These are phyloP conservation scores for Pagrus major DNA, from an alignment of 2,113 vertebrate genomes.

Conservation along the genomic window DNA sequence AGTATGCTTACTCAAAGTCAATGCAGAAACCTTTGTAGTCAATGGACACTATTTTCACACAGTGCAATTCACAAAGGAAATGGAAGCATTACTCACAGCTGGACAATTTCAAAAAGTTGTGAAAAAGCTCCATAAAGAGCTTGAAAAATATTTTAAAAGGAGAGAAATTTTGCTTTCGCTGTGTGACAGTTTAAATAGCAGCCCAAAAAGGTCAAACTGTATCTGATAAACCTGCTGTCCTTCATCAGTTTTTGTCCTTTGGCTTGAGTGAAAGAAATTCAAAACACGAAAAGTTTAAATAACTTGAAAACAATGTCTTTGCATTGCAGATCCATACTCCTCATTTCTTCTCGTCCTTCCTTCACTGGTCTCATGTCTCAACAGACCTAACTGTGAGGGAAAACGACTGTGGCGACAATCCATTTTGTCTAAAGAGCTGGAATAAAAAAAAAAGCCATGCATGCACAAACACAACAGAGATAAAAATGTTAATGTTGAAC, in stretches of 20 bases:
- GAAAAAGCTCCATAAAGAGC: neutral
- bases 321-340: neutral
- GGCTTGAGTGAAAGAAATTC: neutral
- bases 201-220: neutral
- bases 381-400: neutral
- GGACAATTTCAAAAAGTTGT: neutral
- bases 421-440: neutral
- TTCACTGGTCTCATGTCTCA: neutral
- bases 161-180: neutral
- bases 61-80: neutral
- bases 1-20: neutral
- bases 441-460: neutral
- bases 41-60: neutral
- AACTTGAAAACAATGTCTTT: neutral
- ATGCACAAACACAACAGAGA: neutral
- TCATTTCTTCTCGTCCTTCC: neutral
- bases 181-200: neutral
- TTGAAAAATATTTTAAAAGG: too few species aligned
- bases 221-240: neutral
- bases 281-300: neutral
- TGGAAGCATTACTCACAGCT: neutral
- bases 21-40: neutral
- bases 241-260: neutral
- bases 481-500: neutral
- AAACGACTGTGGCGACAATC: neutral